Conservation (phyloP, 2,888 invertebrate species). For the Anoplius nigerrimus region DNA sequence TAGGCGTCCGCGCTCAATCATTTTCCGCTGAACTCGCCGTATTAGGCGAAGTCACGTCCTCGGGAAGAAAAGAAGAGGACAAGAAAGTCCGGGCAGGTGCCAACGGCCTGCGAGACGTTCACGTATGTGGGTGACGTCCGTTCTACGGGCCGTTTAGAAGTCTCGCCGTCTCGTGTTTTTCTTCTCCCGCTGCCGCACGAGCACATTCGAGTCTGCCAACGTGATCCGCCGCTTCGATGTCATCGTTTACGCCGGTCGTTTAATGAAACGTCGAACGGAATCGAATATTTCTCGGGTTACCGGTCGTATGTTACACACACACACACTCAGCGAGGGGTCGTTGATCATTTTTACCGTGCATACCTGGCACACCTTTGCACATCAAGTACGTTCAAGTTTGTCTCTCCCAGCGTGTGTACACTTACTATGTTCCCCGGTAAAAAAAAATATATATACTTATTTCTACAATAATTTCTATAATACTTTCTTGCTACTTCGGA, state of each 20-base stretch:
- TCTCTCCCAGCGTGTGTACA: no score
- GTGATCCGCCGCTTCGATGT: not conserved
- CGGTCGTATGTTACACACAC: conserved; percentile 22
- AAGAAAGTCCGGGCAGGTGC: conserved; percentile 6
- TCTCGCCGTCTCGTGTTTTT: not conserved
- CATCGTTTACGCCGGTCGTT: conserved; percentile 1
- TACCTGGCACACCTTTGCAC: no score
- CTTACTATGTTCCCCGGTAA: no score
- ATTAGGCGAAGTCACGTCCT: no score
- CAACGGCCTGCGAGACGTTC: conserved; percentile 31
- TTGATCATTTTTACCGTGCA: conserved; percentile 9
- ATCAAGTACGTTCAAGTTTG: no score
- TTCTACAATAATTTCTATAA: no score
- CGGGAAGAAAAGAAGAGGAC: no score
- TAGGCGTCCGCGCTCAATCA: no score
- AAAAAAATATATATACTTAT: no score
- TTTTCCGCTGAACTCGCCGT: no score
- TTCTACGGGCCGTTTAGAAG: conserved; percentile 29
- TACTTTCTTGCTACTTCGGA: no score
- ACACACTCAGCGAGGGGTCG: conserved; percentile 21
- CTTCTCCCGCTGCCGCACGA: not conserved
- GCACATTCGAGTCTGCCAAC: not conserved
- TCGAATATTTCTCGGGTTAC: conserved; percentile 42
- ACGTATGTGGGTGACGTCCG: conserved; percentile 45
- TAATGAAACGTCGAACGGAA: conserved; percentile 40